Evolutionary conservation across 1,140 invertebrate species (phyloP).

Genomic region (Potamilus streckersoni): DNA sequence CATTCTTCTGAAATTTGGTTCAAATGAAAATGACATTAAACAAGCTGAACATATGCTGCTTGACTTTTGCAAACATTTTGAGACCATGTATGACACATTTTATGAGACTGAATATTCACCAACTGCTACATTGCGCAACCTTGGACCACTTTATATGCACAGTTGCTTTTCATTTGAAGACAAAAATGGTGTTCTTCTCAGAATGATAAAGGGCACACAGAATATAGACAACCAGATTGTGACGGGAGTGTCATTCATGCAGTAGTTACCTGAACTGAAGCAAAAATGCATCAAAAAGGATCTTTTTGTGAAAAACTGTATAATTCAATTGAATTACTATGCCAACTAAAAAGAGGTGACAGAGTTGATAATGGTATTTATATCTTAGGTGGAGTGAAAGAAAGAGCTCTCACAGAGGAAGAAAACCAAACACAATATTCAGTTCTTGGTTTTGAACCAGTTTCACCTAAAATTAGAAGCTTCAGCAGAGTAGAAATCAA

Average conservation of each 20-base stretch:
- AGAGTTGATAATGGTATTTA: conserved; percentile 22
- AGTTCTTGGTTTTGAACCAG: conserved; percentile 6
- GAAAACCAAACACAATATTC: neutral
- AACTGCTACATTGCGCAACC: conserved; percentile 35
- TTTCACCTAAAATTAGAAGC: neutral
- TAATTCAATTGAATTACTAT: conserved; percentile 17
- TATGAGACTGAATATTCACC: conserved; percentile 34
- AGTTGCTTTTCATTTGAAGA: conserved; percentile 39
- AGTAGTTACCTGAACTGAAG: conserved; percentile 29
- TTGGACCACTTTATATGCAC: conserved; percentile 35
- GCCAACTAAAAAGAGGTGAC: conserved; percentile 3
- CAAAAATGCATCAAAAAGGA: conserved; percentile 8
- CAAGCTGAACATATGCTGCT: conserved; percentile 6
- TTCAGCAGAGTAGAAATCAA: conserved; percentile 14
- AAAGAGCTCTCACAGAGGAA: conserved; percentile 3
- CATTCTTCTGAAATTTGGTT: conserved; percentile 12
- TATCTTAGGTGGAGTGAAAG: conserved; percentile 17
- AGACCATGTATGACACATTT: conserved; percentile 20
- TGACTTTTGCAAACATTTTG: conserved; percentile 22
- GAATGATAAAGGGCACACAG: conserved; percentile 33
- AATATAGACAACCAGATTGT: conserved; percentile 32
- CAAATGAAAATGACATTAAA: neutral
- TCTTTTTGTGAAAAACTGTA: conserved; percentile 20
- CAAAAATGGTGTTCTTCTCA: conserved; percentile 30
- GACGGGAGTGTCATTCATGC: conserved; percentile 30